Evolutionary conservation across 2,113 vertebrate species (phyloP).

Genomic region (Andinoacara biseriatus): DNA sequence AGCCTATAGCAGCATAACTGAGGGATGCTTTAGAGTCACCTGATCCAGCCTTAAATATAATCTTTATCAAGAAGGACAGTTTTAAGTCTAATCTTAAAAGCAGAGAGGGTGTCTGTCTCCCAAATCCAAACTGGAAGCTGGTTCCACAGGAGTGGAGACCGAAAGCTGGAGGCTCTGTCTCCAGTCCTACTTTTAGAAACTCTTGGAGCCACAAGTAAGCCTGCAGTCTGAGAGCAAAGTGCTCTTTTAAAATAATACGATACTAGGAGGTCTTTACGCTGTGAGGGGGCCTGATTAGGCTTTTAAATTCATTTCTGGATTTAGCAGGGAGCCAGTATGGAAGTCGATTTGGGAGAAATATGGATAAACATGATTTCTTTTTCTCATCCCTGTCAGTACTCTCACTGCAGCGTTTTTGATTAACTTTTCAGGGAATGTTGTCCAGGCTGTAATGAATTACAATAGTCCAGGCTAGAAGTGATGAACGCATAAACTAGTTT

Average conservation of each 20-base stretch:
- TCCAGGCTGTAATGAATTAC: neutral
- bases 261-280: conserved; percentile 1
- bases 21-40: neutral
- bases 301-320: neutral
- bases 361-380: neutral
- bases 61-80: conserved; percentile 2
- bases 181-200: neutral
- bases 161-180: neutral
- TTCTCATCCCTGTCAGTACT: neutral
- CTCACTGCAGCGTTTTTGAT: neutral
- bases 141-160: neutral
- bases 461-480: neutral
- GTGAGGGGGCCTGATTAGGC: neutral
- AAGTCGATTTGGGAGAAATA: neutral
- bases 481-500: neutral
- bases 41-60: neutral
- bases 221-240: neutral
- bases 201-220: neutral
- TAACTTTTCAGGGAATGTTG: neutral
- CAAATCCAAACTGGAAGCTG: neutral
- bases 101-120: neutral
- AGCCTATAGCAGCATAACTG: neutral
- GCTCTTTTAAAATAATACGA: neutral
- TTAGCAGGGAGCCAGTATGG: neutral
- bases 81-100: neutral